phyloP scores from a whole-genome alignment of 2,113 vertebrate genomes.

The Trematomus loennbergii region DNA sequence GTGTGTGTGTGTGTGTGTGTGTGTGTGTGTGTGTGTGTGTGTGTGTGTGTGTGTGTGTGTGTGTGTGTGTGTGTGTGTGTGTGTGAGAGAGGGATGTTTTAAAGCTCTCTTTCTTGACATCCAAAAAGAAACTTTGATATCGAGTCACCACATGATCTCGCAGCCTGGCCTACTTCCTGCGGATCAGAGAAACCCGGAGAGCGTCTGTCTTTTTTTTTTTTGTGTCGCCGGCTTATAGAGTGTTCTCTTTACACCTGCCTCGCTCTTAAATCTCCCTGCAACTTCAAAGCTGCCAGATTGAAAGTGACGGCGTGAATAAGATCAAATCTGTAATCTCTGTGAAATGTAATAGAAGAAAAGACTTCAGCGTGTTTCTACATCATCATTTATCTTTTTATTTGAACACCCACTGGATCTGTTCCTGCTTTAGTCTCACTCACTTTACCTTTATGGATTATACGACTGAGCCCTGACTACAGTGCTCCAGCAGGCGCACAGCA shows the following conservation, averaged over 20 bases:
- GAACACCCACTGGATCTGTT: slow-evolving; percentile 39
- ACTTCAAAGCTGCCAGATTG: slow-evolving; percentile 71
- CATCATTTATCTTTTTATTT: slow-evolving; percentile 45
- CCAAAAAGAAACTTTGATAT: slow-evolving; percentile 69
- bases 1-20: slow-evolving; percentile 7
- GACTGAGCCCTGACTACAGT: slow-evolving; percentile 47
- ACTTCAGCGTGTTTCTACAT: slow-evolving; percentile 67
- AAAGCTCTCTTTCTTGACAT: slow-evolving; percentile 60
- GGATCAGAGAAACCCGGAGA: slow-evolving; percentile 60
- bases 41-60: too few relatives aligned
- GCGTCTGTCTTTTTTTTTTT: slow-evolving; percentile 62
- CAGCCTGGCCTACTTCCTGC: slow-evolving; percentile 76
- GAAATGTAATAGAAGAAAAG: slow-evolving; percentile 70
- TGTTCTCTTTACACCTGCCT: slow-evolving; percentile 60
- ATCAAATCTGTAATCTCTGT: slow-evolving; percentile 70
- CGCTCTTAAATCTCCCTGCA: slow-evolving; percentile 58
- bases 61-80: not conserved
- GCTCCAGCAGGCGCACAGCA: slow-evolving; percentile 23
- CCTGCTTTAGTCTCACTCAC: slow-evolving; percentile 27
- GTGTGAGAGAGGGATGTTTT: slow-evolving; percentile 41
- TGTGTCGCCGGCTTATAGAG: slow-evolving; percentile 66
- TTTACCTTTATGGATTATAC: slow-evolving; percentile 34
- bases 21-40: not conserved
- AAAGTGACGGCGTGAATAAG: slow-evolving; percentile 57
- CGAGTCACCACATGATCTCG: slow-evolving; percentile 74